Evolutionary conservation across 2,797 vertebrate genomes (phyloP).

Genomic region (Ammospiza maritima): DNA sequence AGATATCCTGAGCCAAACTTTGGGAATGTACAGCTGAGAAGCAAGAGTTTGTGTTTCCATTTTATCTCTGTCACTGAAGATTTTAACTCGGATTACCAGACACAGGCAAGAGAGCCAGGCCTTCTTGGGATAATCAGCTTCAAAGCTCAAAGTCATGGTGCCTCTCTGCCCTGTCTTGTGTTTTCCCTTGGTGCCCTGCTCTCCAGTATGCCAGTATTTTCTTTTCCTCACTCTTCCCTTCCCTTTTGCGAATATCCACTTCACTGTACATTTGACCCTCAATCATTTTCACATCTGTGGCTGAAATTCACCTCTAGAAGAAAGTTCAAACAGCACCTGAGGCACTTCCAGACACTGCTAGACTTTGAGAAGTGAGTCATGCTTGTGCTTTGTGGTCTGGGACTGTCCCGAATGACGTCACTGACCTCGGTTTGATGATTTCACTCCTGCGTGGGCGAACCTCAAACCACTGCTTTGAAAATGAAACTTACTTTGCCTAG

Average conservation of each 20-base stretch:
- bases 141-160: not conserved
- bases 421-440: not conserved
- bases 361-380: not conserved
- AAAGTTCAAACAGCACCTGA: not conserved
- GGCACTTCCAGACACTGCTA: not conserved
- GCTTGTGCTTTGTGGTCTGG: not conserved
- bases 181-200: not conserved
- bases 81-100: not conserved
- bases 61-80: not conserved
- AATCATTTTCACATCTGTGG: not conserved
- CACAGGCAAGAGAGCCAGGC: not conserved
- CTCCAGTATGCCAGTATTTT: accelerated
- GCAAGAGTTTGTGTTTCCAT: not conserved
- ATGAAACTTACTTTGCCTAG: not conserved
- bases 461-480: not conserved
- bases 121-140: not conserved
- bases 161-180: not conserved
- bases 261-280: not conserved
- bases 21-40: not conserved
- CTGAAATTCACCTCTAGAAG: not conserved
- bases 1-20: not conserved
- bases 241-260: not conserved
- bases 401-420: not conserved
- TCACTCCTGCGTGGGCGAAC: not conserved
- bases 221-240: not conserved